Percentiles rank a stretch among this genome's conserved stretches.
Conservation (phyloP, 37 sponge, comb jelly and placozoan species). For the Ianthella basta region DNA sequence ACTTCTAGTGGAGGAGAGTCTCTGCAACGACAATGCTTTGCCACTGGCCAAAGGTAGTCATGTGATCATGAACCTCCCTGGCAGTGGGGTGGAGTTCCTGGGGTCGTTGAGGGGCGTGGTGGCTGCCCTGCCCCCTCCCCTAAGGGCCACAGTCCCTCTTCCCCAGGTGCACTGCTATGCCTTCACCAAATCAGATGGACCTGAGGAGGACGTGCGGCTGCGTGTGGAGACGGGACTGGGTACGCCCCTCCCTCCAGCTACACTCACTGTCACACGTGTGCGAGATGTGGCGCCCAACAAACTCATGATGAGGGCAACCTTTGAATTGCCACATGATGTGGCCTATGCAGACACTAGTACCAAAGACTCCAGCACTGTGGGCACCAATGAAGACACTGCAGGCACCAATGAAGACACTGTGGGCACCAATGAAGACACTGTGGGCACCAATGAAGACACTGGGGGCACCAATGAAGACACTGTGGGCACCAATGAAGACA, state of each 20-base stretch:
- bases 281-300: conserved; percentile 84
- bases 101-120: conserved; percentile 47
- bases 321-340: conserved; percentile 63
- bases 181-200: conserved; percentile 59
- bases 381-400: too few species aligned
- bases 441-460: too few species aligned
- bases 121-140: conserved; percentile 27
- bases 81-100: conserved; percentile 79
- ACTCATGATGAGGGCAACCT: conserved; percentile 77
- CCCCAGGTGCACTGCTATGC: conserved; percentile 88
- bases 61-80: conserved; percentile 93
- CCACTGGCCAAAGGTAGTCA: conserved; percentile 31
- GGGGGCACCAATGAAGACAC: too few species aligned
- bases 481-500: too few species aligned
- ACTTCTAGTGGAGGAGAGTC: conserved; percentile 24
- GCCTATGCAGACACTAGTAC: conserved; percentile 23
- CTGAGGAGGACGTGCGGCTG: conserved; percentile 48
- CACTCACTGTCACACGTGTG: conserved; percentile 45
- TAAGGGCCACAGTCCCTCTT: conserved; percentile 13
- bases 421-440: too few species aligned
- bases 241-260: conserved; percentile 18
- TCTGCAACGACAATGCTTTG: neutral
- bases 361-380: too few species aligned
- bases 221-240: conserved; percentile 49
- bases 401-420: too few species aligned